Evolutionary conservation across 2,113 vertebrate species (phyloP), one percentile per base, ranked within the genome.

Genomic region (Triplophysa dalaica): DNA sequence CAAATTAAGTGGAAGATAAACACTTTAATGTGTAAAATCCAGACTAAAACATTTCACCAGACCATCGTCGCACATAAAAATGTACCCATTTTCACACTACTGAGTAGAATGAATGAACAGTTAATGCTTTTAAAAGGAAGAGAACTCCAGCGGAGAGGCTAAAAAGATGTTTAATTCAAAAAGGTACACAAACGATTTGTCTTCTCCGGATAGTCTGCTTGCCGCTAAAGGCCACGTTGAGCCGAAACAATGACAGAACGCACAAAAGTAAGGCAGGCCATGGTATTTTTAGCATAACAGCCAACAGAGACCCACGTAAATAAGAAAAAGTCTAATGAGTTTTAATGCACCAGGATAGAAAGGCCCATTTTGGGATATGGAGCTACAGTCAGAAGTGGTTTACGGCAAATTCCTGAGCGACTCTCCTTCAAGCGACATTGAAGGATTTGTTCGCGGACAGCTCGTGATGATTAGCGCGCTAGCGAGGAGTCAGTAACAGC

Each of bases 361-460:
- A 24, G 54, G 33, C 41, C 75, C 88, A 90, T 91, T 91, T 80
- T 86, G 87, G 88, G 87, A 90, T 83, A 87, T 89, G 91, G 91
- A 91, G 87, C 86, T 87, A 79, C 87, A 93, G 92, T 87, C 87
- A 87, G 88, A 83, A 92, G 90, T 85, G 88, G 89, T 85, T 92
- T 87, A 86, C 90, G 88, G 89, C 89, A 91, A 92, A 90, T 70
- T 87, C 88, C 92, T 93, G 89, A 87, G 91, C 86, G 81, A 83
- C 72, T 92, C 90, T 88, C 92, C 93, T 94, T 93, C 86, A 90
- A 89, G 89, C 82, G 93, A 95, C 91, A 78, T 93, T 91, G 91
- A 93, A 86, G 88, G 91, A 89, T 90, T 22, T 73, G 79, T 86
- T 91, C 86, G 86, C 85, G 82, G 88, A 89, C 75, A 89, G 88